These are phyloP conservation scores for Apogon talboti DNA, from an alignment of 2,797 vertebrate genomes.

Conservation along the genomic window DNA sequence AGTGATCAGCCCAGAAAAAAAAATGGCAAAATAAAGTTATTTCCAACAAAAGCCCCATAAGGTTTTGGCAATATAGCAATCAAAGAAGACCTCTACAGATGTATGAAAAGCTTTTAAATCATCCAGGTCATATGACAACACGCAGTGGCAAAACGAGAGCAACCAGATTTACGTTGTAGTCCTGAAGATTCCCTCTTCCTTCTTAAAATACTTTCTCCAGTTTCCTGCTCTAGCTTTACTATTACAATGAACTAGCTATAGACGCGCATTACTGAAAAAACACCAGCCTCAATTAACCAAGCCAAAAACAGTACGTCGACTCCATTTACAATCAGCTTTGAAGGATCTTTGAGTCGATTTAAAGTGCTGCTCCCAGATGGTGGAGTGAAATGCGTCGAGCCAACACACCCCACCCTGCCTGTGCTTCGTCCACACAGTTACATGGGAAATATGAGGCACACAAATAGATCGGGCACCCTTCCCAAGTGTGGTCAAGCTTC, in stretches of 20 bases:
- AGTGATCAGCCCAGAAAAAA: no score
- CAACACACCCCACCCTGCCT: slow-evolving; percentile 57
- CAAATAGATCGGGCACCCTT: slow-evolving; percentile 78
- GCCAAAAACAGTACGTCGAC: slow-evolving; percentile 37
- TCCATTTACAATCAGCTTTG: slow-evolving; percentile 54
- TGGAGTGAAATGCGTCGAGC: slow-evolving; percentile 45
- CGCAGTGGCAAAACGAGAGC: slow-evolving; percentile 39
- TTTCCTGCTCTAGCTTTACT: slow-evolving; percentile 12
- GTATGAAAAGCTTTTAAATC: background rate
- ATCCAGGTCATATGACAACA: slow-evolving; percentile 19
- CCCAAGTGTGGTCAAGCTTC: slow-evolving; percentile 72
- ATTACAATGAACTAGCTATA: slow-evolving; percentile 6
- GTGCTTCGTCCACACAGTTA: slow-evolving; percentile 64
- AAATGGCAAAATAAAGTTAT: no score
- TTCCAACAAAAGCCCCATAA: background rate
- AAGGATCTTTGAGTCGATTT: slow-evolving; percentile 56
- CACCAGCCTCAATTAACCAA: slow-evolving; percentile 41
- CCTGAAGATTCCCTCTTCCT: slow-evolving; percentile 8
- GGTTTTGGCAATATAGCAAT: background rate
- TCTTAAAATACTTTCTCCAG: slow-evolving; percentile 3
- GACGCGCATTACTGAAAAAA: slow-evolving; percentile 17
- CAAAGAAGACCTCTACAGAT: slow-evolving; percentile 8
- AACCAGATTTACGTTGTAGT: slow-evolving; percentile 21
- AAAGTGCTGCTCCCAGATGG: slow-evolving; percentile 66
- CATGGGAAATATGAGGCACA: slow-evolving; percentile 74